Evolutionary conservation across 2,797 vertebrate species (phyloP).

Genomic region (Lycodopsis pacificus): DNA sequence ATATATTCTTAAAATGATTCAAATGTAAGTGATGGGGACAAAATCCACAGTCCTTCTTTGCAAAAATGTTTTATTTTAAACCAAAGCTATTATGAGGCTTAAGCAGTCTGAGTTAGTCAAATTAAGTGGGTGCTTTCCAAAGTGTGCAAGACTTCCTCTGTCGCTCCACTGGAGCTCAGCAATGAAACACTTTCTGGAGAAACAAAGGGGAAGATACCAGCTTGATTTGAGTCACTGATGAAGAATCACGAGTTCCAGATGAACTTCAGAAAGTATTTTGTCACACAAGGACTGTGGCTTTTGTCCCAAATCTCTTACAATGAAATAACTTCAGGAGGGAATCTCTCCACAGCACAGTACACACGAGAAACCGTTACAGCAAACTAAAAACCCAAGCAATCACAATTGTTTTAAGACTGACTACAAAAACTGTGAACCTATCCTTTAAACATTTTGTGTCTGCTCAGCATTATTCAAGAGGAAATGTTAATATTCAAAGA

Average conservation of each 20-base stretch:
- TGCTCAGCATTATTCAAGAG: conserved; percentile 3
- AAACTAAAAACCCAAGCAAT: not conserved
- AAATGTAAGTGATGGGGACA: not conserved
- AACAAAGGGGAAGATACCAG: not conserved
- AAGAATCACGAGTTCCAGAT: not conserved
- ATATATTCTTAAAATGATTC: not conserved
- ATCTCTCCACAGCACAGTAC: not conserved
- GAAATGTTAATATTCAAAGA: conserved; percentile 4
- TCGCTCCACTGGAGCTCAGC: not conserved
- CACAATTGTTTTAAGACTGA: no score
- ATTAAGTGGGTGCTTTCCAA: not conserved
- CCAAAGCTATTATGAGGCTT: not conserved
- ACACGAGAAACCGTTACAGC: not conserved
- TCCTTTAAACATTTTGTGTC: conserved; percentile 1
- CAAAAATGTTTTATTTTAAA: not conserved
- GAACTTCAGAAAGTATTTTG: not conserved
- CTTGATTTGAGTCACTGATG: not conserved
- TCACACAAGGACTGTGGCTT: not conserved
- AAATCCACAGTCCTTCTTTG: not conserved
- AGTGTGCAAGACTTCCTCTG: not conserved
- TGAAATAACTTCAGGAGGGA: not conserved
- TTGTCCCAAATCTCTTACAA: conserved; percentile 5
- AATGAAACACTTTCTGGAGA: not conserved
- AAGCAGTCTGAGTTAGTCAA: not conserved
- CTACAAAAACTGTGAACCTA: not conserved